Percentiles rank a stretch among this genome's conserved stretches.
These are phyloP conservation scores for Odontomyia ornata DNA, from an alignment of 2,888 invertebrate genomes.

Conservation along the genomic window DNA sequence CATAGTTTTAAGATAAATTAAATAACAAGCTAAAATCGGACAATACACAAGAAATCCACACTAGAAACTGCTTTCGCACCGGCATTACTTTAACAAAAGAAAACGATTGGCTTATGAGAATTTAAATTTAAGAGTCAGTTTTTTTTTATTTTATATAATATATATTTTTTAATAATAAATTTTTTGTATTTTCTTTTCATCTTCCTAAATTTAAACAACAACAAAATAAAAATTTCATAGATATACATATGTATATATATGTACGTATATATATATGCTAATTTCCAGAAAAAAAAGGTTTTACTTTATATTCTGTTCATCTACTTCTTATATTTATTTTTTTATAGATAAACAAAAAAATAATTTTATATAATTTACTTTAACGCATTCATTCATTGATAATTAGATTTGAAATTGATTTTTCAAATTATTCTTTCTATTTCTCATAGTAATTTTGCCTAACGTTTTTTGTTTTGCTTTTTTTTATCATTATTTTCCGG, in stretches of 20 bases:
- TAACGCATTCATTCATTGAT: neutral
- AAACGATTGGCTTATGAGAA: no score
- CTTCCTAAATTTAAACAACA: slow-evolving; percentile 8
- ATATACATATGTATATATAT: neutral
- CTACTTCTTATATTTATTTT: neutral
- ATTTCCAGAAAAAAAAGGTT: neutral
- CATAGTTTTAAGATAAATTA: no score
- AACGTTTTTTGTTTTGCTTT: slow-evolving; percentile 1
- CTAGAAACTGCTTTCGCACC: no score
- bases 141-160: neutral
- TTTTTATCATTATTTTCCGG: neutral
- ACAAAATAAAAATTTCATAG: slow-evolving; percentile 24
- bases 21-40: no score
- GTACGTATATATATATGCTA: slow-evolving; percentile 1
- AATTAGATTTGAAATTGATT: neutral
- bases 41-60: no score
- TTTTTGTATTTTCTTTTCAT: slow-evolving; percentile 3
- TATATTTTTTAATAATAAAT: slow-evolving; percentile 6
- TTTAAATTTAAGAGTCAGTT: no score
- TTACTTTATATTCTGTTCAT: neutral
- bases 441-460: neutral
- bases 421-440: slow-evolving; percentile 4
- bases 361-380: no score
- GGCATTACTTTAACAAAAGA: no score
- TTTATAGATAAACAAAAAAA: no score